phyloP scores from a whole-genome alignment of 2,113 vertebrate genomes.

The Pongo pygmaeus region DNA sequence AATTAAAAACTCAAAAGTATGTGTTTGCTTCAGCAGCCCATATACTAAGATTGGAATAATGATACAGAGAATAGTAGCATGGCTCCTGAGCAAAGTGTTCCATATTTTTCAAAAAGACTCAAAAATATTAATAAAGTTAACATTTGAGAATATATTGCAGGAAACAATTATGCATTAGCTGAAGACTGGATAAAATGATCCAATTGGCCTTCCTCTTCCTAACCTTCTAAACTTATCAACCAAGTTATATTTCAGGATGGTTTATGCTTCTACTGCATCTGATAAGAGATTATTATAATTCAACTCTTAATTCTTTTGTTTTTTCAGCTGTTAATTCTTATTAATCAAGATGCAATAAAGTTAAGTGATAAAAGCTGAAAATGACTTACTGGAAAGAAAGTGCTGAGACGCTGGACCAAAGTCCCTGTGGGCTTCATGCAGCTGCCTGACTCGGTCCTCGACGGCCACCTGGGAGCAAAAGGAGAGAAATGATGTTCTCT shows the following conservation, averaged over 20 bases:
- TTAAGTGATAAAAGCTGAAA: slow-evolving; percentile 53
- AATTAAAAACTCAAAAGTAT: not conserved
- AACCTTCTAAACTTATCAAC: not conserved
- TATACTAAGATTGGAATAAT: not conserved
- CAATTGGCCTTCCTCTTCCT: not conserved
- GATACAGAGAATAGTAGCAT: not conserved
- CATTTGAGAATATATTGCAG: not conserved
- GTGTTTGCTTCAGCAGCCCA: not conserved
- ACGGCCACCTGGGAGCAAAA: slow-evolving; percentile 89
- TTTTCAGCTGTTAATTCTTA: slow-evolving; percentile 42
- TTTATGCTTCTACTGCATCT: not conserved
- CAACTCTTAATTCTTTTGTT: slow-evolving; percentile 30
- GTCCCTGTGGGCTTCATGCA: slow-evolving; percentile 95
- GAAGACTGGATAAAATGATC: slow-evolving; percentile 15
- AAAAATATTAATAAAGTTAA: slow-evolving; percentile 19
- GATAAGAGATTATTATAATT: slow-evolving; percentile 30
- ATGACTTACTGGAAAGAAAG: slow-evolving; percentile 92
- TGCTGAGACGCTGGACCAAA: slow-evolving; percentile 92
- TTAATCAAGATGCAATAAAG: not conserved
- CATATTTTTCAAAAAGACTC: not conserved
- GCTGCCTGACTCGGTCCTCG: slow-evolving; percentile 93
- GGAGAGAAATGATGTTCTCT: slow-evolving; percentile 49
- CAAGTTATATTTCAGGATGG: slow-evolving; percentile 12
- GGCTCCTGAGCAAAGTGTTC: not conserved
- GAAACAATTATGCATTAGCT: not conserved